Evolutionary conservation across 2,113 vertebrate genomes (phyloP).

Genomic region (Macaca fascicularis): DNA sequence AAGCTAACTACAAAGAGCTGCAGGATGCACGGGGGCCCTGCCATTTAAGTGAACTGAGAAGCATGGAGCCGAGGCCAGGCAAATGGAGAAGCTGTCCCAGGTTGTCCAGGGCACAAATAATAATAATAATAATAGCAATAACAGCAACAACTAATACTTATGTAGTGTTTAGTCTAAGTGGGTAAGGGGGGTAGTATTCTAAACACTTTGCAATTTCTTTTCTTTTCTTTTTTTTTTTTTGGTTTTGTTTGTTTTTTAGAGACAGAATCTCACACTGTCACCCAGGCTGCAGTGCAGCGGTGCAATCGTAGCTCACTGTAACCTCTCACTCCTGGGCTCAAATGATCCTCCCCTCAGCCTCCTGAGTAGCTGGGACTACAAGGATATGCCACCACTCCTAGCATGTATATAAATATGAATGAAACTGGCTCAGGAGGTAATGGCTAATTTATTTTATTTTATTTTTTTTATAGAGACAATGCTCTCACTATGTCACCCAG

Average conservation of each 20-base stretch:
- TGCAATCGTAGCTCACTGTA: neutral
- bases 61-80: accelerated
- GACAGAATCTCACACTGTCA: neutral
- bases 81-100: neutral
- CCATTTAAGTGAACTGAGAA: neutral
- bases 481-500: neutral
- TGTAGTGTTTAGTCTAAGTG: too few species aligned
- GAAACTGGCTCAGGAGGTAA: neutral
- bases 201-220: neutral
- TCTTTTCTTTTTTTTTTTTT: neutral
- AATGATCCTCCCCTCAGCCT: neutral
- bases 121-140: neutral
- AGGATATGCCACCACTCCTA: too few species aligned
- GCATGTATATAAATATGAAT: too few species aligned
- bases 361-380: neutral
- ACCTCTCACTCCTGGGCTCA: neutral
- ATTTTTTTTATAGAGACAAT: neutral
- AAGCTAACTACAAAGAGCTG: neutral
- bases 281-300: neutral
- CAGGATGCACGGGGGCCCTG: neutral
- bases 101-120: neutral
- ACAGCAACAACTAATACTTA: too few species aligned
- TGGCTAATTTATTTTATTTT: neutral
- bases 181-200: neutral
- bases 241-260: neutral